Base-by-base conservation (phyloP, 2,888 invertebrate species). In the Dyspetes luteomarginatus region DNA sequence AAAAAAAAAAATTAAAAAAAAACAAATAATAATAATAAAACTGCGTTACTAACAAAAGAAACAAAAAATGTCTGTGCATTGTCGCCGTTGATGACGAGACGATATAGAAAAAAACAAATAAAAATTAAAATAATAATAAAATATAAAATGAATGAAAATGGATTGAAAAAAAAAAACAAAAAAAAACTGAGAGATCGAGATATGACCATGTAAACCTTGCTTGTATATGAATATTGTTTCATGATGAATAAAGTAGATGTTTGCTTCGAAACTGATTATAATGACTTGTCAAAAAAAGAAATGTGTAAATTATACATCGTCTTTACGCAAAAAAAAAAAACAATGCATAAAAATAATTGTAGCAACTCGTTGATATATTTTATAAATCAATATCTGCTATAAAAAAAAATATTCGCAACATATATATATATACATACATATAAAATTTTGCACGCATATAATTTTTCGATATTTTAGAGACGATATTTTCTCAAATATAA, bases 151-250 rank as follows among this genome's bases (percentile, higher is more conserved):
- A 41, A 45, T 69, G 45, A 45, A 26, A 50, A 64, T 72, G 15
- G 45, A 45, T 67, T 15, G 65, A 62, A 28, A 24, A 36, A 67
- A 50, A 74, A 48, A 65, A 65, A 72, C 50, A 50, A 60, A 58
- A 78, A 75, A 78, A 52, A 43, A 43, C 52, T 30, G 55, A 80
- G 69, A 75, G 45, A 73, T 79, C 82, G 56, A 82, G 68, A n/a
- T n/a, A 78, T 79, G 83, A 82, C 81, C 87, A 87, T 86, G 85
- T 85, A 84, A 88, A 88, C 87, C 85, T 88, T 87, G 88, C 89
- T 91, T 90, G 90, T 90, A 89, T 89, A 90, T 90, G 88, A 88
- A 82, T 88, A 88, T 85, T 86, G 88, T 90, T 89, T 88, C 88
- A 85, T 88, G 84, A 86, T 88, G 83, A 90, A 89, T 89, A 89